Base-by-base conservation (phyloP, 2,797 vertebrate species). In the Bradypodion pumilum region DNA sequence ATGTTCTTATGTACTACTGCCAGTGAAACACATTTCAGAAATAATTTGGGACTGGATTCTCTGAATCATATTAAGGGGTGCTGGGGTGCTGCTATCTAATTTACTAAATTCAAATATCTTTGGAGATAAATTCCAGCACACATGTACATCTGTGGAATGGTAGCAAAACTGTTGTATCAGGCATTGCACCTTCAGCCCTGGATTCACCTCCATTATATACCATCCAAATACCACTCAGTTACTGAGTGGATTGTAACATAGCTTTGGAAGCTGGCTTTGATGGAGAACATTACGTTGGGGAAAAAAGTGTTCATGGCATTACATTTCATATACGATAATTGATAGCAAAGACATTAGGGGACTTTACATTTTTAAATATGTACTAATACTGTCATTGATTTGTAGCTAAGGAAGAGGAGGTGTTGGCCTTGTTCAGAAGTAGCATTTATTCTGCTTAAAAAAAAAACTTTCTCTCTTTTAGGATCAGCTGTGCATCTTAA, bases 161-260 rank as follows among this genome's bases (percentile, higher is more conserved):
- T 78, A 89, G 68, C 60, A 86, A 78, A 90, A 84, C 66, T n/a
- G n/a, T n/a, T n/a, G 37, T 37, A 1, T 23, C 0, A 0, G 86
- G 78, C 76, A 42, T 52, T 89, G 73, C 52, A 72, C 73, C 73
- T 59, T 52, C n/a, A 81, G 80, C 13, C 81, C 86, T 72, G 4
- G 87, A 42, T 16, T 80, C 87, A 77, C 62, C 80, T 84, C 81
- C 81, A 75, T 83, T 52, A 85, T 62, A 74, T 44, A 83, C 62
- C 74, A 90, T 78, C 42, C 35, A 65, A 52, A 72, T 76, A n/a
- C 12, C 75, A 84, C 78, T 46, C 15, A 72, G 7, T 32, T 84
- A 16, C 0, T n/a, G n/a, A n/a, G n/a, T n/a, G n/a, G n/a, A n/a
- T 19, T 83, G 78, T 79, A 81, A 2, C 5, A n/a, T 42, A 75